Evolutionary conservation across 2,888 invertebrate species (phyloP), one percentile per base, ranked within the genome.

Genomic region (Drosophila merina): DNA sequence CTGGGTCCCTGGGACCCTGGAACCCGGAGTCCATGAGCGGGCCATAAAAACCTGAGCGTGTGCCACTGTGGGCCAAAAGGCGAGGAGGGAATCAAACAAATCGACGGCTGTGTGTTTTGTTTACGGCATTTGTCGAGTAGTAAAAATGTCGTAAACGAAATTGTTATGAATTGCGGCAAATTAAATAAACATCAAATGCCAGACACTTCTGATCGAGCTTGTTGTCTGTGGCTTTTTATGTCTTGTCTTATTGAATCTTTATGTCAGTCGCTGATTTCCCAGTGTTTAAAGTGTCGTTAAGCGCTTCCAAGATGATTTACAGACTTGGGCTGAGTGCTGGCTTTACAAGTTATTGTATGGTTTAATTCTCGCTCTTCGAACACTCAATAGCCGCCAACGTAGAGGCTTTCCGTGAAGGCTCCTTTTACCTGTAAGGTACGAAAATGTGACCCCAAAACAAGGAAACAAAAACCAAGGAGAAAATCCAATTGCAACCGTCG

Each of bases 101-200:
- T 85, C 72, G 82, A 62, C 56, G 59, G 56, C 47, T 56, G 69
- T 72, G 71, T 58, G 71, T 58, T 74, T 73, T 73, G 84, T 87
- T 82, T 85, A 82, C 87, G 76, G 74, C 77, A 69, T 59, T 62
- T 70, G 71, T 69, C 63, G 52, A 73, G 87, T 72, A 82, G 79
- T 82, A 86, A 82, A 86, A 88, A 85, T 77, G 89, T 86, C 89
- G 89, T 86, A 86, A 86, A 86, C 75, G 68, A 79, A 88, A 86
- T 88, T 88, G 88, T 88, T 86, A 87, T 86, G 86, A 82, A 88
- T 86, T 86, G 88, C 60, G 75, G 75, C 70, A 76, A 88, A 86
- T 86, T 86, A 86, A 88, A 88, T 88, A 79, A 78, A 82, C 89
- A 86, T 86, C 74, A 86, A 86, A 86, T 79, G 71, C 74, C 75